Conservation (phyloP, 2,113 vertebrate species). For the Lanius ludovicianus region DNA sequence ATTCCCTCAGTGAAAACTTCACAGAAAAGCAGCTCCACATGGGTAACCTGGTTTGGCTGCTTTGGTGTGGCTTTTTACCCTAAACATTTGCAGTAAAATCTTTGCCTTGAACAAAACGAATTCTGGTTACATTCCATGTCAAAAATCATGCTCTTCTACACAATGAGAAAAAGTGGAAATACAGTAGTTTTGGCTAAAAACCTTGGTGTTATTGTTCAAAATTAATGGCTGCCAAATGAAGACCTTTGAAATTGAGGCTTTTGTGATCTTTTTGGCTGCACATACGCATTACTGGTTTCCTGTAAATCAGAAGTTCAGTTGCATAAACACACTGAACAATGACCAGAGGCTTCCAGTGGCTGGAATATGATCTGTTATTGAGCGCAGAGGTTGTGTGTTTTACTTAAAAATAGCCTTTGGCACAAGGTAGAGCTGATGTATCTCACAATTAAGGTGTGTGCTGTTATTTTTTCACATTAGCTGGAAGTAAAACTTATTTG, state of each 20-base stretch:
- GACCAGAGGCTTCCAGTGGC: neutral
- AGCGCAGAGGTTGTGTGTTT: neutral
- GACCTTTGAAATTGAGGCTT: neutral
- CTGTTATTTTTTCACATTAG: neutral
- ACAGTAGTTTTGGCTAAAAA: accelerated
- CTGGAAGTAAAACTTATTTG: neutral
- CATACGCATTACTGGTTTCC: neutral
- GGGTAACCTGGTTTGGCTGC: neutral
- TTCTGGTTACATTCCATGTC: neutral
- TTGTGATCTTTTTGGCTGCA: neutral
- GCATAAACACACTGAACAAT: neutral
- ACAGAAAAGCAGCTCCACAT: neutral
- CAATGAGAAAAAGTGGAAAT: neutral
- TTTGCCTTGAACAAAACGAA: neutral
- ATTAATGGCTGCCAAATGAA: neutral
- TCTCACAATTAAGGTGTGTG: neutral
- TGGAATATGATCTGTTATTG: neutral
- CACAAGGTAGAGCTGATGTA: neutral
- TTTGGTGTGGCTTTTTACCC: neutral
- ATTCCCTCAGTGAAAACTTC: neutral
- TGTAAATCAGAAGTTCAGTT: neutral
- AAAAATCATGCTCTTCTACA: neutral
- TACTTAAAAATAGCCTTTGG: neutral
- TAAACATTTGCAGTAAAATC: neutral
- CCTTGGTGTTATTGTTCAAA: neutral